phyloP scores from a whole-genome alignment of 2,113 vertebrate species.

The Tupaia chinensis region DNA sequence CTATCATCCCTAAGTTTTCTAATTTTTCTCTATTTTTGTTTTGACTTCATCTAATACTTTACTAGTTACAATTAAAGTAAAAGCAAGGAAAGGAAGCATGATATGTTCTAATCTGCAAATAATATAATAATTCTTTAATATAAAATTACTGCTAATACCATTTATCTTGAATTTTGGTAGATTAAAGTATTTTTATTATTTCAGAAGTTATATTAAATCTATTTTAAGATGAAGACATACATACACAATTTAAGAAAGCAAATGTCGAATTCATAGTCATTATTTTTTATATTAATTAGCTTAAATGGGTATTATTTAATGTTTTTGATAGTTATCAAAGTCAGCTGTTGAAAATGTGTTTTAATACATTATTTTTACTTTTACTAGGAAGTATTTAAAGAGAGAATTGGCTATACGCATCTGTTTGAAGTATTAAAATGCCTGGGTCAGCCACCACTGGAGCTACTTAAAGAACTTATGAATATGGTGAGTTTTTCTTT shows the following conservation, averaged over 20 bases:
- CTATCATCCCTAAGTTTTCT: not conserved
- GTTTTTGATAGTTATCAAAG: conserved; percentile 48
- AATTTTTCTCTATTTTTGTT: conserved; percentile 38
- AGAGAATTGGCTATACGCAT: conserved; percentile 97
- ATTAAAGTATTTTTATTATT: conserved; percentile 23
- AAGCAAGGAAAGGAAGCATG: not conserved
- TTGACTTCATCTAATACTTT: conserved; percentile 40
- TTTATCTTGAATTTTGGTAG: conserved; percentile 46
- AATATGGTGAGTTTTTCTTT: conserved; percentile 94
- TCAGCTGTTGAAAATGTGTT: conserved; percentile 37
- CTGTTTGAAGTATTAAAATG: conserved; percentile 96
- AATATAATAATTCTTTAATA: conserved; percentile 33
- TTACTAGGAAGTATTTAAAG: conserved; percentile 97
- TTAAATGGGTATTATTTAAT: not conserved
- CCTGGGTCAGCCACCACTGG: conserved; percentile 94
- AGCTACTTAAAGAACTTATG: conserved; percentile 97
- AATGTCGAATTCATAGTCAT: conserved; percentile 47
- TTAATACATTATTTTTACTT: conserved; percentile 66
- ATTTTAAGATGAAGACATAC: conserved; percentile 50
- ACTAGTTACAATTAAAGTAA: conserved; percentile 16
- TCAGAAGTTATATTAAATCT: not conserved
- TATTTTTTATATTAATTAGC: not conserved
- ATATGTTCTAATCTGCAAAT: conserved; percentile 16
- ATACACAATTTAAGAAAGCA: not conserved
- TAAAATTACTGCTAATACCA: not conserved